Percentiles rank a stretch among this genome's conserved stretches.
These are phyloP conservation scores for Rotaria socialis DNA, from an alignment of 2,888 invertebrate species.

Conservation along the genomic window DNA sequence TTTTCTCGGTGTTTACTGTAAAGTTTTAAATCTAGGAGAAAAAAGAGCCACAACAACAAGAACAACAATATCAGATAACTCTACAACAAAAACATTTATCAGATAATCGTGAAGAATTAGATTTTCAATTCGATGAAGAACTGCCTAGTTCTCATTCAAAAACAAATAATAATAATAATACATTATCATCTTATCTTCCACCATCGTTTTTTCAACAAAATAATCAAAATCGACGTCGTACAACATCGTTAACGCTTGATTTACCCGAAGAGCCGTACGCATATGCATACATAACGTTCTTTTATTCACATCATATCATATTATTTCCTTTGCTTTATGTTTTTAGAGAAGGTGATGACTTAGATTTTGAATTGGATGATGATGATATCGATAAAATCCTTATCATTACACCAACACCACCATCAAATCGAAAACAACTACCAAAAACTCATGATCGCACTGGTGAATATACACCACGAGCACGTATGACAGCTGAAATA, in stretches of 20 bases:
- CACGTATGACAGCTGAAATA: conserved; percentile 88
- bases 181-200: background rate
- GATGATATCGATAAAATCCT: conserved; percentile 84
- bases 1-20: too few relatives aligned
- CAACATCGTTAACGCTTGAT: conserved; percentile 15
- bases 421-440: conserved; percentile 70
- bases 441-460: conserved; percentile 55
- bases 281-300: background rate
- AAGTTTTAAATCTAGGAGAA: background rate
- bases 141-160: conserved; percentile 63
- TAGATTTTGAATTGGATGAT: conserved; percentile 83
- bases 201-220: background rate
- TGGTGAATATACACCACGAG: conserved; percentile 65
- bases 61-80: background rate
- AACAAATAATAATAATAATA: background rate
- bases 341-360: conserved; percentile 54
- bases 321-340: background rate
- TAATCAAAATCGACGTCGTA: conserved; percentile 12
- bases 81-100: background rate
- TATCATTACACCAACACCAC: conserved; percentile 78
- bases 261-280: background rate
- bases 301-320: background rate
- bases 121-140: conserved; percentile 90
- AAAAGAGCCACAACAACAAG: conserved; percentile 22
- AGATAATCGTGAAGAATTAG: conserved; percentile 71